Conservation (phyloP, 2,888 invertebrate genomes). For the Anodontia alba region DNA sequence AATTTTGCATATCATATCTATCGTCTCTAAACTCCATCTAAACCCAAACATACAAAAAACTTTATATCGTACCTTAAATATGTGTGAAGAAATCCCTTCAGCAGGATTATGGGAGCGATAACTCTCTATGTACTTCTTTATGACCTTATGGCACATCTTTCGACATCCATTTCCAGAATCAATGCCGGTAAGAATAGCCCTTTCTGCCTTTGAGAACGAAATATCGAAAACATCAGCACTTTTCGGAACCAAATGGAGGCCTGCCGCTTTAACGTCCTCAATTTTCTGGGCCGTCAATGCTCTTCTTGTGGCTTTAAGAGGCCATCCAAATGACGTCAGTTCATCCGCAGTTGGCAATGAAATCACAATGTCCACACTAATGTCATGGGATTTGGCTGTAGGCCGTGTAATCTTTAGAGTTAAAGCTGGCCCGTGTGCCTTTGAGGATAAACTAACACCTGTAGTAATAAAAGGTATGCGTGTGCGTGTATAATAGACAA, state of each 20-base stretch:
- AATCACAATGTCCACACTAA: constrained; percentile 34
- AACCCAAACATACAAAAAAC: too few species aligned
- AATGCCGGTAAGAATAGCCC: constrained; percentile 24
- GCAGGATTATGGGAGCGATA: background rate
- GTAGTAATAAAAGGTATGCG: too few species aligned
- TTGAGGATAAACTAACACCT: constrained; percentile 28
- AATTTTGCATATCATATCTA: too few species aligned
- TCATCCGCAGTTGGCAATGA: constrained; percentile 16
- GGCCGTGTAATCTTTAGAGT: constrained; percentile 32
- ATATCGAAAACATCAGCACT: constrained; percentile 27
- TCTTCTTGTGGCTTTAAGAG: constrained; percentile 26
- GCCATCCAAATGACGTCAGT: constrained; percentile 26
- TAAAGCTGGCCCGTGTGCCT: constrained; percentile 42
- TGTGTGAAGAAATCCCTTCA: constrained; percentile 31
- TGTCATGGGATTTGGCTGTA: constrained; percentile 21
- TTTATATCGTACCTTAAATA: constrained; percentile 31
- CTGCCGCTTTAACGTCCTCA: constrained; percentile 20
- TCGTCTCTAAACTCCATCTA: too few species aligned
- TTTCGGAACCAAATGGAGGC: constrained; percentile 46
- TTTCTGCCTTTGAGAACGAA: constrained; percentile 43
- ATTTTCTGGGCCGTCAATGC: constrained; percentile 28
- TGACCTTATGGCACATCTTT: constrained; percentile 5
- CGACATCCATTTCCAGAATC: constrained; percentile 44
- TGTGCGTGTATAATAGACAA: too few species aligned
- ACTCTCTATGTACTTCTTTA: constrained; percentile 25